phyloP scores from a whole-genome alignment of 2,888 invertebrate genomes.

The Invenusta paracnida region DNA sequence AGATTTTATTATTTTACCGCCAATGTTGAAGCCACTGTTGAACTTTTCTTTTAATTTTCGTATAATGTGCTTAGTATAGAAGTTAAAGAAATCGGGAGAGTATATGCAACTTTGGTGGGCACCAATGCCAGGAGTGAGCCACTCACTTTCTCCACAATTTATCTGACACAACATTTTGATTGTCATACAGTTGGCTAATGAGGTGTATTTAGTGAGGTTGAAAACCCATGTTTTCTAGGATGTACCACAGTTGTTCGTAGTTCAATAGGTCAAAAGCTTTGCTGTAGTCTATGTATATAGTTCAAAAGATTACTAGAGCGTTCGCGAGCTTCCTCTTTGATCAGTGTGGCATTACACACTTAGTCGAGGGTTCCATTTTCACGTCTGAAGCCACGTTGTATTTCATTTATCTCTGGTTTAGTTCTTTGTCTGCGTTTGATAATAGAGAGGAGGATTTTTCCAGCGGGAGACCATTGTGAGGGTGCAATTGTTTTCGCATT shows the following conservation, averaged over 20 bases:
- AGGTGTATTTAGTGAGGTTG: background rate
- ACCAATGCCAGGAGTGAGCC: background rate
- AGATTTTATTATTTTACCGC: background rate
- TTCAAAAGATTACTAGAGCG: background rate
- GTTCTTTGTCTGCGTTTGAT: background rate
- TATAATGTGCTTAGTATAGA: background rate
- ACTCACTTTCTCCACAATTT: background rate
- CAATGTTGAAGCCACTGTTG: background rate
- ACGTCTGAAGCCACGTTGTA: too few relatives aligned
- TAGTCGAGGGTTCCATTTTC: too few relatives aligned
- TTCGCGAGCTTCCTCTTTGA: background rate
- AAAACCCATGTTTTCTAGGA: background rate
- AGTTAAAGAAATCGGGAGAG: too few relatives aligned
- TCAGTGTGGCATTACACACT: background rate
- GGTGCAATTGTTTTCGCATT: too few relatives aligned
- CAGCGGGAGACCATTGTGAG: too few relatives aligned
- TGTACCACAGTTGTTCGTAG: background rate
- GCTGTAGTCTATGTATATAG: background rate
- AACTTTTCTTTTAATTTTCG: background rate
- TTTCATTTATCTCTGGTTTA: too few relatives aligned
- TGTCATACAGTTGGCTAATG: slow-evolving; percentile 4
- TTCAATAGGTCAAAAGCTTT: background rate
- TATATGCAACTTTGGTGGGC: background rate
- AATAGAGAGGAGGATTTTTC: background rate
- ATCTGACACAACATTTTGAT: too few relatives aligned